Evolutionary conservation across 1,140 invertebrate genomes (phyloP), one percentile per base, ranked within the genome.

Genomic region (Hetaerina americana): DNA sequence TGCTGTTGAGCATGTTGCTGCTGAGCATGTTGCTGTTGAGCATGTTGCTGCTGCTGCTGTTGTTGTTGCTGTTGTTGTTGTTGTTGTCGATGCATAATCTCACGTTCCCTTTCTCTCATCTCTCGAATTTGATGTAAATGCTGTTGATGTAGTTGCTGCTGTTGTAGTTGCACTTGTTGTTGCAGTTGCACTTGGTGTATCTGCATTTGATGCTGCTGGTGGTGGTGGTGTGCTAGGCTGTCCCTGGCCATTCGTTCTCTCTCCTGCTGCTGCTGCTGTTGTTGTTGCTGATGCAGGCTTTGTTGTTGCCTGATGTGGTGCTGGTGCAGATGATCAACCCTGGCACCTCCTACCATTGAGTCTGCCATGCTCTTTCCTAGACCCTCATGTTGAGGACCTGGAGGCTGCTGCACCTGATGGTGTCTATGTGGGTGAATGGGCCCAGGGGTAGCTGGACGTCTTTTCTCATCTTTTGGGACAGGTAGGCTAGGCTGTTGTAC

Each of bases 401-500:
- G 73, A 74, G 40, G 72, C 66, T 31, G 22, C 26, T 25, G 72
- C 66, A 70, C 26, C 12, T 22, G 26, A 15, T 72, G 69, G 3
- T 66, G 66, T 28, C 26, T 12, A 57, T 57, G 40, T 5, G 40
- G 40, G 15, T 57, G 40, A 12, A 57, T 18, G 22, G 66, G 24
- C n/a, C 22, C 40, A 25, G 24, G 22, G 10, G 27, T 71, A 5
- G 18, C 24, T 26, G 40, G 24, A 22, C 26, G 3, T 68, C 66
- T 22, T 10, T 77, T 78, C 26, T 77, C 75, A 15, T 77, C 77
- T 75, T 86, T 84, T 0, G 93, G 93, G 66, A 94, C 92, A 0
- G 92, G 92, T 75, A 94, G 78, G 78, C 89, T 92, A 0, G 91
- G 90, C 76, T 93, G 92, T 75, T 92, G 88, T 0, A 90, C 90